Percentiles rank a stretch among this genome's conserved stretches.
Conservation (phyloP, 2,113 vertebrate genomes). For the Otolemur garnettii region DNA sequence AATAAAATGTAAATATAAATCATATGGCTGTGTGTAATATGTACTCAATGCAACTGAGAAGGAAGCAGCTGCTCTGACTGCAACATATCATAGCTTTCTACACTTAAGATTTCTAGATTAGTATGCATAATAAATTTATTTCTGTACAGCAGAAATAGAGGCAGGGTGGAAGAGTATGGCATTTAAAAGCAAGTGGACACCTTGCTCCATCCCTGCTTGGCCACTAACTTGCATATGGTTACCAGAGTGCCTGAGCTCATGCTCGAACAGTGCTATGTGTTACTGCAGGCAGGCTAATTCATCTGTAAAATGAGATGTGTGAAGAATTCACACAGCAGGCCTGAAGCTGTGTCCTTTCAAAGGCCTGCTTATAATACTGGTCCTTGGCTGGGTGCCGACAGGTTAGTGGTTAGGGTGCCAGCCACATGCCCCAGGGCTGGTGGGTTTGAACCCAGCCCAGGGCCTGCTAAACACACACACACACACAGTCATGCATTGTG, state of each 20-base stretch:
- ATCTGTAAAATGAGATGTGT: not conserved
- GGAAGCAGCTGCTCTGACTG: no score
- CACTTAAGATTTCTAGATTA: not conserved
- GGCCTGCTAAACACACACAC: no score
- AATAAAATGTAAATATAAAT: not conserved
- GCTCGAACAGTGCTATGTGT: no score
- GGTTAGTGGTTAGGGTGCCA: no score
- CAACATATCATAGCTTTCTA: no score
- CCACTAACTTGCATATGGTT: not conserved
- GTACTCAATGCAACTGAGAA: no score
- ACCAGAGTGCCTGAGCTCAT: not conserved
- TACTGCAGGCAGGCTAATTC: not conserved
- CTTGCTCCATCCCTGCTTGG: not conserved
- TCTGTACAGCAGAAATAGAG: not conserved
- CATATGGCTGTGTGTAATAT: rapidly evolving
- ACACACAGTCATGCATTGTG: no score
- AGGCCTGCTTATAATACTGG: not conserved
- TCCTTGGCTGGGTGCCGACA: not conserved
- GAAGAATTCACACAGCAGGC: not conserved
- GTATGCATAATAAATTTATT: not conserved
- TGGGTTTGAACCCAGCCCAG: no score
- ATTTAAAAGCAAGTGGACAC: not conserved
- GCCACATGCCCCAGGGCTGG: no score
- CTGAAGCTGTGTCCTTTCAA: not conserved
- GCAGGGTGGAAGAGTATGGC: not conserved